Evolutionary conservation across 1,140 invertebrate genomes (phyloP), one percentile per base, ranked within the genome.

Genomic region (Lysiphlebus fabarum): DNA sequence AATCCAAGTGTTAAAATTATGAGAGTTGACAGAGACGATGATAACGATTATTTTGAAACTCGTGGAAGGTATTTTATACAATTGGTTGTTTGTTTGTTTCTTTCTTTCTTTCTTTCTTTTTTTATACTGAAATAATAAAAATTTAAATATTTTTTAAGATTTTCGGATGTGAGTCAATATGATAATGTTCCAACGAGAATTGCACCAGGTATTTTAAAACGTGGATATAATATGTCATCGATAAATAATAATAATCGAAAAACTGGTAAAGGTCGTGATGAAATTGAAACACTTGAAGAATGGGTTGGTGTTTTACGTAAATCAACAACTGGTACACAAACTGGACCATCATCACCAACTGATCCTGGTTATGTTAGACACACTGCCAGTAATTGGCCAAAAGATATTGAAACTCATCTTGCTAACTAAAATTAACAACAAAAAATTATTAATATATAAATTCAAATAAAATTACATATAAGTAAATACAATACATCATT

Each of bases 341-440:
- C 72, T 0, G 65, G 62, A 68, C 55, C 85, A 71, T 85, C 83
- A 0, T 84, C 84, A 10, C 85, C 86, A 1, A 84, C 81, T 0
- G 86, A 88, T 67, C 86, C 86, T 0, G 87, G 87, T 42, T 88
- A 83, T 61, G 87, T 88, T 0, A 83, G 86, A 69, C 87, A 87
- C 62, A 84, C 85, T 9, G 86, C 84, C 3, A 83, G 82, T 62
- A 82, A 83, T 59, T 88, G 87, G 86, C 84, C 84, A 3, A 81
- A 84, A 34, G 77, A 78, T 14, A 53, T 60, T 34, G 77, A 73
- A 81, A 83, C 63, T 86, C 85, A 10, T 84, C 85, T 9, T 73
- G 83, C 84, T 55, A 86, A 84, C 71, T 85, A 84, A 0, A 85
- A 82, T 6, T 75, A 82, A 42, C 61, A 59, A 64, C 38, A 61